Conservation (phyloP, 2,888 invertebrate species). For the Dermolepida albohirtum region DNA sequence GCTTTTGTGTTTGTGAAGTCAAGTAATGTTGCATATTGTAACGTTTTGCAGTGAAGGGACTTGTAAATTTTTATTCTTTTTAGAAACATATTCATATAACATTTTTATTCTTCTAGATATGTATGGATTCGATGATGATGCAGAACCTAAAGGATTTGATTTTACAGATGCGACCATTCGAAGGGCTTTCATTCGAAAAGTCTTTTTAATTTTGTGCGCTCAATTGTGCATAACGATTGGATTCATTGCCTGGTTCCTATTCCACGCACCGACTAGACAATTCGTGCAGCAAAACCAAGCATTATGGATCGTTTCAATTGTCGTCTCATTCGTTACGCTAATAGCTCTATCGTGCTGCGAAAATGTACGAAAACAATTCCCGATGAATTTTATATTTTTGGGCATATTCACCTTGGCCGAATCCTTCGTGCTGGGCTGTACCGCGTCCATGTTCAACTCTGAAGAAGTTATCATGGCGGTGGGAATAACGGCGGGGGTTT, state of each 20-base stretch:
- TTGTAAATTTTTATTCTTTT: too few relatives aligned
- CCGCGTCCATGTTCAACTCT: conserved; percentile 72
- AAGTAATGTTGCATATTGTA: too few relatives aligned
- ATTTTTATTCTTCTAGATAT: conserved; percentile 54
- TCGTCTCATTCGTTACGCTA: conserved; percentile 74
- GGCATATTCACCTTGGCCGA: conserved; percentile 87
- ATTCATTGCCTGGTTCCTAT: conserved; percentile 82
- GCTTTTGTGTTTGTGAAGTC: too few relatives aligned
- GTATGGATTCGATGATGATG: conserved; percentile 65
- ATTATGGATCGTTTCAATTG: conserved; percentile 67
- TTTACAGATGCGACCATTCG: conserved; percentile 80
- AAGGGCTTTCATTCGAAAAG: conserved; percentile 81
- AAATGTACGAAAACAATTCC: conserved; percentile 83
- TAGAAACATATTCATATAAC: too few relatives aligned
- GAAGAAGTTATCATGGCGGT: conserved; percentile 83
- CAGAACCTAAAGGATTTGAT: conserved; percentile 76
- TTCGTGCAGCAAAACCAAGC: conserved; percentile 71
- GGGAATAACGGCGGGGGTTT: conserved; percentile 90
- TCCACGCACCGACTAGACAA: conserved; percentile 71
- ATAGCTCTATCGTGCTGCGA: conserved; percentile 90
- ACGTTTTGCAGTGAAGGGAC: too few relatives aligned
- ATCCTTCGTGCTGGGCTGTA: conserved; percentile 82
- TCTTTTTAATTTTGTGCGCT: conserved; percentile 84
- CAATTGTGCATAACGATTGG: conserved; percentile 84
- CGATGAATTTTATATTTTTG: conserved; percentile 90